Evolutionary conservation across 2,113 vertebrate genomes (phyloP).

Genomic region (Tachysurus vachellii): DNA sequence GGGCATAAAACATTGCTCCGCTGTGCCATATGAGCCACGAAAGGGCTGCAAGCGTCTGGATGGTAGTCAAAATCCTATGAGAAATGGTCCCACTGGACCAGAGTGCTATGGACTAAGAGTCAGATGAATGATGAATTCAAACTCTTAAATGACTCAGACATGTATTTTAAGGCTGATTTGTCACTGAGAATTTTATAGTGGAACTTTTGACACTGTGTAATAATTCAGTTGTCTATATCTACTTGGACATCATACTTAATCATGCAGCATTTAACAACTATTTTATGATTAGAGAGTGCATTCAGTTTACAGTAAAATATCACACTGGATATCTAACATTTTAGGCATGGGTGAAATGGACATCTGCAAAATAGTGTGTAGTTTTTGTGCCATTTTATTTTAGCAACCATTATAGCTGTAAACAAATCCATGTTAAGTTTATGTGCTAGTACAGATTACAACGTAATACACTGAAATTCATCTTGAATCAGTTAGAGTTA

Average conservation of each 20-base stretch:
- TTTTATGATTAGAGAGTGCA: neutral
- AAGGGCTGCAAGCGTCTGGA: slow-evolving; percentile 24
- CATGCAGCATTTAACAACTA: neutral
- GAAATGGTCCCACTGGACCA: slow-evolving; percentile 27
- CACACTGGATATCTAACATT: neutral
- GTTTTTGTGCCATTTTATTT: neutral
- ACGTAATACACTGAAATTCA: neutral
- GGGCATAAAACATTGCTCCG: slow-evolving; percentile 43
- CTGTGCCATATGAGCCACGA: slow-evolving; percentile 42
- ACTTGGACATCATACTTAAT: neutral
- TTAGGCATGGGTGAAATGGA: neutral
- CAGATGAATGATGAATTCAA: slow-evolving; percentile 5
- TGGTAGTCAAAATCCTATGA: slow-evolving; percentile 42
- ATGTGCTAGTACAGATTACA: neutral
- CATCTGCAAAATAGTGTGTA: neutral
- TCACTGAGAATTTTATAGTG: neutral
- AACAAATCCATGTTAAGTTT: neutral
- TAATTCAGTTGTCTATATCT: neutral
- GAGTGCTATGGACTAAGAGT: slow-evolving; percentile 14
- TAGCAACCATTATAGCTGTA: neutral
- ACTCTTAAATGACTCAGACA: neutral
- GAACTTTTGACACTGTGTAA: neutral
- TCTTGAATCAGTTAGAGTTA: neutral
- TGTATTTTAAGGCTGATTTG: slow-evolving; percentile 3
- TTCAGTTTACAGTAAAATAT: neutral